Conservation (phyloP, 2,113 vertebrate genomes). For the Amphilophus citrinellus region DNA sequence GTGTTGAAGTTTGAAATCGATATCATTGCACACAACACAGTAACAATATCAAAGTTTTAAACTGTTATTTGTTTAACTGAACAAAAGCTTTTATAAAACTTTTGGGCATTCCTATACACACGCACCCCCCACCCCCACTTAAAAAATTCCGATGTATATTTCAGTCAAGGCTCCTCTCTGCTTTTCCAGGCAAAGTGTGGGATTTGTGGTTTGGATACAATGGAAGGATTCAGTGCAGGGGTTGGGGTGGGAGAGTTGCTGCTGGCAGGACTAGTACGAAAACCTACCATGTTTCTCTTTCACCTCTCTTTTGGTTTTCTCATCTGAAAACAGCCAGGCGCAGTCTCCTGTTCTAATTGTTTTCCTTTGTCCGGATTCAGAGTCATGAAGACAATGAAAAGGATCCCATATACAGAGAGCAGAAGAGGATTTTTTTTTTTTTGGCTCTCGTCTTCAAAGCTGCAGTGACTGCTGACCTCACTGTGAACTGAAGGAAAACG, state of each 20-base stretch:
- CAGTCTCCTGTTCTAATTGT: slow-evolving; percentile 59
- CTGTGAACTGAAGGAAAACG: slow-evolving; percentile 70
- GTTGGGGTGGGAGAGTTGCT: slow-evolving; percentile 51
- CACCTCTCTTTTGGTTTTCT: slow-evolving; percentile 51
- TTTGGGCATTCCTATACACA: slow-evolving; percentile 38
- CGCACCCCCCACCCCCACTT: no score
- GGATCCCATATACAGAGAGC: slow-evolving; percentile 50
- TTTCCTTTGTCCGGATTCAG: slow-evolving; percentile 67
- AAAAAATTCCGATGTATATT: slow-evolving; percentile 68
- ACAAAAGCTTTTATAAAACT: slow-evolving; percentile 29
- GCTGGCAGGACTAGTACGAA: slow-evolving; percentile 38
- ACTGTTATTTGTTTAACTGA: slow-evolving; percentile 22
- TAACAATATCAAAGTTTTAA: neutral
- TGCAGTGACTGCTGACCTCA: slow-evolving; percentile 72
- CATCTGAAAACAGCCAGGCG: slow-evolving; percentile 53
- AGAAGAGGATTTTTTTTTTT: slow-evolving; percentile 25
- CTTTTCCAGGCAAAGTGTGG: slow-evolving; percentile 74
- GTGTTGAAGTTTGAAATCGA: slow-evolving; percentile 17
- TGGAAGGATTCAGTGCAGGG: slow-evolving; percentile 72
- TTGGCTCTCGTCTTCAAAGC: slow-evolving; percentile 50
- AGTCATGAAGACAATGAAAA: slow-evolving; percentile 58
- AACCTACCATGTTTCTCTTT: slow-evolving; percentile 60
- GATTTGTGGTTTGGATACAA: slow-evolving; percentile 74
- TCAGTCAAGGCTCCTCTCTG: slow-evolving; percentile 64
- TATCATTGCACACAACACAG: neutral